Conservation (phyloP, 2,797 vertebrate genomes). For the Pseudochirops corinnae region DNA sequence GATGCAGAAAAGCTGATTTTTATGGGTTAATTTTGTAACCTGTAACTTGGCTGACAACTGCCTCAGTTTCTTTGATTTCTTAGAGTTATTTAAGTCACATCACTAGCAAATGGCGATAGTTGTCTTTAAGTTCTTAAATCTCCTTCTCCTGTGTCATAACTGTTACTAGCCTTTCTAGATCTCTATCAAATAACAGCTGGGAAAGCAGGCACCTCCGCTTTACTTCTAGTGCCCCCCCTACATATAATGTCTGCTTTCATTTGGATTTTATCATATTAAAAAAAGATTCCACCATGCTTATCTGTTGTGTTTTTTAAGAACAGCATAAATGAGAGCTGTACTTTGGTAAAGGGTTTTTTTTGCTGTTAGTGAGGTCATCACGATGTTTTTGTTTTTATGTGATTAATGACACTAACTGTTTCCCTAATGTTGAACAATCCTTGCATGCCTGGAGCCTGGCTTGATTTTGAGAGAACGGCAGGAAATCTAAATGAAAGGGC, state of each 20-base stretch:
- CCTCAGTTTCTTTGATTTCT: not conserved
- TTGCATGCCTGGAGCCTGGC: not conserved
- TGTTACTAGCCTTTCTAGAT: not conserved
- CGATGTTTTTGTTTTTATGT: not conserved
- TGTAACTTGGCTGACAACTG: not conserved
- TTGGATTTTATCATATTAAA: not conserved
- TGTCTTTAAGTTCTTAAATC: not conserved
- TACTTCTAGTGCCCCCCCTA: not conserved
- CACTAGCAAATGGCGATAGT: not conserved
- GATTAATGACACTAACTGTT: not conserved
- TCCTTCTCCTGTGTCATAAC: not conserved
- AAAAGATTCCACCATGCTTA: not conserved
- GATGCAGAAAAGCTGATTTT: not conserved
- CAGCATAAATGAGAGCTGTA: not conserved
- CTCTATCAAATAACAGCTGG: not conserved
- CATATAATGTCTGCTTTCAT: not conserved
- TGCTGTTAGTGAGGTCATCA: not conserved
- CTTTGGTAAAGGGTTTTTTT: not conserved
- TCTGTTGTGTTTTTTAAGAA: not conserved
- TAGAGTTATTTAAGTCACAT: not conserved
- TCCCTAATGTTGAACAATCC: not conserved
- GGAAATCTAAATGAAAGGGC: not conserved
- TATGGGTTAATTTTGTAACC: not conserved
- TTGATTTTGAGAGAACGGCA: not conserved
- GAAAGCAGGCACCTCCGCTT: not conserved